Percentiles rank a stretch among this genome's conserved stretches.
phyloP scores from a whole-genome alignment of 2,888 invertebrate genomes.

The Drosophila maculinotata region DNA sequence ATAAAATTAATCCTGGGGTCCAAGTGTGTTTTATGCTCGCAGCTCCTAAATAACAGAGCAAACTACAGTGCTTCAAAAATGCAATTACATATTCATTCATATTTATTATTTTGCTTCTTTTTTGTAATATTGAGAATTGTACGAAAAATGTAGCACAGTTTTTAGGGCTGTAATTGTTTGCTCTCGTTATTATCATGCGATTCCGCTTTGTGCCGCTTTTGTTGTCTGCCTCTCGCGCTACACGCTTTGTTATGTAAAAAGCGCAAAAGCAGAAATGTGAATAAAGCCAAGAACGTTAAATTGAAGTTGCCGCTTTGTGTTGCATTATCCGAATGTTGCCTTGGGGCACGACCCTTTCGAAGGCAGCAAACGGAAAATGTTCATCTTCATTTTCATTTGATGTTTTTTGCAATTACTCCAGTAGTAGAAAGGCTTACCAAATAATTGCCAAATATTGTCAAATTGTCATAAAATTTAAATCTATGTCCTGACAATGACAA shows the following conservation, averaged over 20 bases:
- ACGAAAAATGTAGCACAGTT: slow-evolving; percentile 8
- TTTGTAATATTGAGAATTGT: not conserved
- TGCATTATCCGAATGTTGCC: slow-evolving; percentile 60
- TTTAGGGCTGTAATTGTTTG: slow-evolving; percentile 55
- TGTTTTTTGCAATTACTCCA: no score
- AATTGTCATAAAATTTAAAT: not conserved
- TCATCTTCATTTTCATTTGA: slow-evolving; percentile 16
- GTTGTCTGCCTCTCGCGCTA: slow-evolving; percentile 19
- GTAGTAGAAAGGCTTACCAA: no score
- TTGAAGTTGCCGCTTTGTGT: slow-evolving; percentile 69
- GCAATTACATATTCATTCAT: slow-evolving; percentile 2
- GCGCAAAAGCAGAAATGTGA: slow-evolving; percentile 1
- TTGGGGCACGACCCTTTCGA: slow-evolving; percentile 32
- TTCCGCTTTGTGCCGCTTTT: slow-evolving; percentile 34
- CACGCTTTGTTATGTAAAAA: slow-evolving; percentile 27
- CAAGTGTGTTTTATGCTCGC: no score
- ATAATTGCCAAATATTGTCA: slow-evolving; percentile 15
- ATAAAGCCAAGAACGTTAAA: slow-evolving; percentile 26
- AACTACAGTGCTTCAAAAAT: slow-evolving; percentile 15
- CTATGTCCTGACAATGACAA: no score
- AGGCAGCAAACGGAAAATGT: slow-evolving; percentile 5
- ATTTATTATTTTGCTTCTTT: not conserved
- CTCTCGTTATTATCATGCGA: slow-evolving; percentile 24
- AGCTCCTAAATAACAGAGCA: no score
- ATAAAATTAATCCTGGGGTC: no score